A percentile compares a stretch with the other conserved stretches of the same genome.
phyloP scores from a whole-genome alignment of 2,888 invertebrate genomes.

The Bombyx huttoni region DNA sequence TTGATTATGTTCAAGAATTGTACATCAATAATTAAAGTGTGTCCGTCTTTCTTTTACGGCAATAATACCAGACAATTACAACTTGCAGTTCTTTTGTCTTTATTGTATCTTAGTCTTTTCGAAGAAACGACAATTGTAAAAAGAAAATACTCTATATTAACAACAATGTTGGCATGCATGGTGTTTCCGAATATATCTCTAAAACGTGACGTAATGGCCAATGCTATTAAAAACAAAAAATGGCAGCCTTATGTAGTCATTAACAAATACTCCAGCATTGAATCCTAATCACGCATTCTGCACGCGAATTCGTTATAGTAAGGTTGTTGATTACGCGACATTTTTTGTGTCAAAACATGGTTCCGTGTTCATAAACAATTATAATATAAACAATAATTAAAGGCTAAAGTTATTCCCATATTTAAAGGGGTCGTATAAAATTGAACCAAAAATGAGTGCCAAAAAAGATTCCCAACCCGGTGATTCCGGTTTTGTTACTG shows the following conservation, averaged over 20 bases:
- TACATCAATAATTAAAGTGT: too few species aligned
- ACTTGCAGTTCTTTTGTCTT: too few species aligned
- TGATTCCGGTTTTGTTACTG: slow-evolving; percentile 56
- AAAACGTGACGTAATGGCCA: slow-evolving; percentile 5
- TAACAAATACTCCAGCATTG: slow-evolving; percentile 3
- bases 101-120: too few species aligned
- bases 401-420: neutral
- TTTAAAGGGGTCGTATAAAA: slow-evolving; percentile 1
- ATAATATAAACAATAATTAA: slow-evolving; percentile 13
- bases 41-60: too few species aligned
- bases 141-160: too few species aligned
- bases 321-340: slow-evolving; percentile 20
- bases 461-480: slow-evolving; percentile 40
- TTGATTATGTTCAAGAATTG: too few species aligned
- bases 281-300: slow-evolving; percentile 29
- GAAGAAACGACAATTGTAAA: too few species aligned
- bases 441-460: slow-evolving; percentile 46
- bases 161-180: too few species aligned
- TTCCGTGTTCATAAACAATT: slow-evolving; percentile 15
- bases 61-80: too few species aligned
- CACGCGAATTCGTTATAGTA: slow-evolving; percentile 23
- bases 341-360: slow-evolving; percentile 29
- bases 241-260: slow-evolving; percentile 3
- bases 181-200: slow-evolving; percentile 16
- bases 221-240: slow-evolving; percentile 9